A percentile compares a stretch with the other conserved stretches of the same genome.
Conservation (phyloP, 2,888 invertebrate genomes). For the Hypselothyrea guttata region DNA sequence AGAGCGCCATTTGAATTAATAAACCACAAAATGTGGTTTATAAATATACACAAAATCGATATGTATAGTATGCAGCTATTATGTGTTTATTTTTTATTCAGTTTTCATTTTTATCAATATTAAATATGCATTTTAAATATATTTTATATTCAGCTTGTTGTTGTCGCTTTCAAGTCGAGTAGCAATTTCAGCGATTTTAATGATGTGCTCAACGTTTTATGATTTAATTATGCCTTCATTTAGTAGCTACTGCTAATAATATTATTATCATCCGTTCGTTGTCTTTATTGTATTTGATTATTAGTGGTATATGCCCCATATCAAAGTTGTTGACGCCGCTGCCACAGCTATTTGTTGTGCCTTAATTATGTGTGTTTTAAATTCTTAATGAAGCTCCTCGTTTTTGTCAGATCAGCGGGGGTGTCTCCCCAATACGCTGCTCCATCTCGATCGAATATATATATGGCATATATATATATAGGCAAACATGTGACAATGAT, state of each 20-base stretch:
- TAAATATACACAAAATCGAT: conserved; percentile 46
- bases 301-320: conserved; percentile 62
- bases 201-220: conserved; percentile 76
- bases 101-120: conserved; percentile 34
- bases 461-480: conserved; percentile 13
- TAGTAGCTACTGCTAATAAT: conserved; percentile 39
- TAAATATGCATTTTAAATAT: conserved; percentile 55
- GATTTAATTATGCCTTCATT: conserved; percentile 75
- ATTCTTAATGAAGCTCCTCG: conserved; percentile 70
- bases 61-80: neutral
- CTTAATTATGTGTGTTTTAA: conserved; percentile 73
- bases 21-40: conserved; percentile 60
- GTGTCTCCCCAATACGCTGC: conserved; percentile 5
- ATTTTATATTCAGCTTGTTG: conserved; percentile 28
- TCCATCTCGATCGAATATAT: neutral
- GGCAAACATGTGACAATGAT: conserved; percentile 64
- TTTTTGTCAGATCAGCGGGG: conserved; percentile 47
- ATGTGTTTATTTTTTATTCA: conserved; percentile 7
- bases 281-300: conserved; percentile 30
- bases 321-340: conserved; percentile 46
- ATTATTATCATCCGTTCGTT: conserved; percentile 4
- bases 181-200: conserved; percentile 72
- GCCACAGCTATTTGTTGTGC: conserved; percentile 66
- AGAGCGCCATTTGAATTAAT: conserved; percentile 75
- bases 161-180: conserved; percentile 66